These are phyloP conservation scores for Bombylius discolor DNA, from an alignment of 2,888 invertebrate species.

Conservation along the genomic window DNA sequence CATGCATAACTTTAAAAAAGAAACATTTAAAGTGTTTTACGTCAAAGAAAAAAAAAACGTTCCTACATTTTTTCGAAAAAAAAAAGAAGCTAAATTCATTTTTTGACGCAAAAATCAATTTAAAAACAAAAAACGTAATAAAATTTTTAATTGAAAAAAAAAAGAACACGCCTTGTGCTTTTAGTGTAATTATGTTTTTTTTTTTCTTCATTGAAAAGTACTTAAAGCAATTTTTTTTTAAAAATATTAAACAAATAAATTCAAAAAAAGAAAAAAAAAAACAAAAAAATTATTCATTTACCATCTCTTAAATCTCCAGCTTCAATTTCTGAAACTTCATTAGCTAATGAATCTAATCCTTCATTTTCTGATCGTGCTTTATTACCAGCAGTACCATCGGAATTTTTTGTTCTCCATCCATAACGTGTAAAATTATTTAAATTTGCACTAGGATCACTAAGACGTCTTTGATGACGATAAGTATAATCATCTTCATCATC, in stretches of 20 bases:
- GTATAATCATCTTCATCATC: constrained; percentile 77
- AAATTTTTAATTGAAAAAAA: background rate
- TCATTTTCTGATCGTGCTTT: constrained; percentile 84
- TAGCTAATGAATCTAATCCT: constrained; percentile 72
- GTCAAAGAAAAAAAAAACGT: too few relatives aligned
- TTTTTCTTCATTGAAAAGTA: too few relatives aligned
- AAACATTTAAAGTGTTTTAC: too few relatives aligned
- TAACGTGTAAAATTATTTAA: constrained; percentile 72
- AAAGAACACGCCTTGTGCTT: background rate
- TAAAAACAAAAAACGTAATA: background rate
- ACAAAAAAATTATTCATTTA: constrained; percentile 29
- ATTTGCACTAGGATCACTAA: constrained; percentile 90
- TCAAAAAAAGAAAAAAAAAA: background rate
- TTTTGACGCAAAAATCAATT: background rate
- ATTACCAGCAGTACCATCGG: constrained; percentile 52
- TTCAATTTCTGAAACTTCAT: constrained; percentile 81
- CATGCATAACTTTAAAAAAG: too few relatives aligned
- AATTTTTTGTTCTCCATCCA: constrained; percentile 56
- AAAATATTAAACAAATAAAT: too few relatives aligned
- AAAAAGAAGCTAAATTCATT: too few relatives aligned
- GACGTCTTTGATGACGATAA: constrained; percentile 59
- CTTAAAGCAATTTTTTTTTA: too few relatives aligned
- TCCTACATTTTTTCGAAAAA: too few relatives aligned
- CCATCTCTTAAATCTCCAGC: constrained; percentile 87
- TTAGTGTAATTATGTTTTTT: background rate